Evolutionary conservation across 53 echinoderm and acorn worm species (phyloP), one percentile per base, ranked within the genome.

Genomic region (Zoroaster sp.): DNA sequence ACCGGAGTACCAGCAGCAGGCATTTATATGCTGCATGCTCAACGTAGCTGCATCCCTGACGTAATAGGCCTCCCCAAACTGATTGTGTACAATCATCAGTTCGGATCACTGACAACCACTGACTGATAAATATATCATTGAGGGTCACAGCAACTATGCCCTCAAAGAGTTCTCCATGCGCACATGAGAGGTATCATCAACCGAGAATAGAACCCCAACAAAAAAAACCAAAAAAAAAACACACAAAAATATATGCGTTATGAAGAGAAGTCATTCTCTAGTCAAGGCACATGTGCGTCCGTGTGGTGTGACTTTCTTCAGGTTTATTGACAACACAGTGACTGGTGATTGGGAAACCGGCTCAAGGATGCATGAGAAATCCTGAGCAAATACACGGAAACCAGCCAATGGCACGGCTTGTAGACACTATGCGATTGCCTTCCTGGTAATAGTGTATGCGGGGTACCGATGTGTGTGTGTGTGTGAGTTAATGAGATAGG

Each of bases 401-500:
- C 76, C 76, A 76, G 51, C 76, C 76, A 76, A 76, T 76, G 47
- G 76, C 76, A 76, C 34, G 76, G 46, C 76, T 76, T 49, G 51
- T 46, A 76, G 76, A 76, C 76, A 76, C 49, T 31, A 33, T 42
- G 47, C 76, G 33, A 35, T 75, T 75, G 75, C 33, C 49, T 51
- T 75, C 49, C 46, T 15, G 23, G 75, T 69, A 6, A 11, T 7
- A 69, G 69, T 1, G 66, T 20, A 55, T 59, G 63, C 2, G 63
- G 34, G 41, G 74, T 41, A 43, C 13, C 21, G 6, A 40, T 42
- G 74, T 74, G 74, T 74, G 74, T 49, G 76, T 45, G 76, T 51
- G 76, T 51, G 34, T 40, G 73, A 32, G 76, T 31, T 5, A 32
- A 46, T 14, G 20, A 45, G n/a, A n/a, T n/a, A n/a, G n/a, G n/a